phyloP scores from a whole-genome alignment of 2,888 invertebrate genomes.

The Diploptera punctata region DNA sequence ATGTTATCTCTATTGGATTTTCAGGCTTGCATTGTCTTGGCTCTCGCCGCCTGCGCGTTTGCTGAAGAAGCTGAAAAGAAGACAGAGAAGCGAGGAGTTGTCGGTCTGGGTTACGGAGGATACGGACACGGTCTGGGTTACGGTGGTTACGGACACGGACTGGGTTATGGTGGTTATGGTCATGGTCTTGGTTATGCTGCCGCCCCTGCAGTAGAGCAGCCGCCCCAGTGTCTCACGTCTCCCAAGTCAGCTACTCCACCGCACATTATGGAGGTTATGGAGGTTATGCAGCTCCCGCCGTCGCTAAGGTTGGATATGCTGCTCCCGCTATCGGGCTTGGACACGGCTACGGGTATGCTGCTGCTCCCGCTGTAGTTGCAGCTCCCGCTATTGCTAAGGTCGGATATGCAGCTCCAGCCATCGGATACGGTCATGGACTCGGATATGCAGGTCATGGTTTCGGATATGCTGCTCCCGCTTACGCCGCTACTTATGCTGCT shows the following conservation, averaged over 20 bases:
- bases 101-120: slow-evolving; percentile 40
- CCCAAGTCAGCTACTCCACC: slow-evolving; percentile 32
- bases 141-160: slow-evolving; percentile 32
- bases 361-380: slow-evolving; percentile 33
- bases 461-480: slow-evolving; percentile 22
- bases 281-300: slow-evolving; percentile 30
- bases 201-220: background rate
- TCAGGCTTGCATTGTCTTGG: slow-evolving; percentile 39
- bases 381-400: slow-evolving; percentile 35
- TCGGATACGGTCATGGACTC: slow-evolving; percentile 34
- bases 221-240: slow-evolving; percentile 11
- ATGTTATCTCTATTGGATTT: no score
- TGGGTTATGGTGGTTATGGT: slow-evolving; percentile 33
- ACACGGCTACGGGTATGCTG: slow-evolving; percentile 5
- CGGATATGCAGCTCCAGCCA: slow-evolving; percentile 36
- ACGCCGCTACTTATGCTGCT: slow-evolving; percentile 30
- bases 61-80: slow-evolving; percentile 47
- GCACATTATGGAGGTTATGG: slow-evolving; percentile 17
- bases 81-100: slow-evolving; percentile 49
- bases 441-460: slow-evolving; percentile 29
- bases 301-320: slow-evolving; percentile 21
- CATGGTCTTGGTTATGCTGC: slow-evolving; percentile 31
- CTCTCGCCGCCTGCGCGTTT: slow-evolving; percentile 39
- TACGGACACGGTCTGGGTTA: slow-evolving; percentile 33
- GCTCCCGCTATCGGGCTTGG: slow-evolving; percentile 23